Evolutionary conservation across 2,113 vertebrate genomes (phyloP), one percentile per base, ranked within the genome.

Genomic region (Chlamydotis undulata): DNA sequence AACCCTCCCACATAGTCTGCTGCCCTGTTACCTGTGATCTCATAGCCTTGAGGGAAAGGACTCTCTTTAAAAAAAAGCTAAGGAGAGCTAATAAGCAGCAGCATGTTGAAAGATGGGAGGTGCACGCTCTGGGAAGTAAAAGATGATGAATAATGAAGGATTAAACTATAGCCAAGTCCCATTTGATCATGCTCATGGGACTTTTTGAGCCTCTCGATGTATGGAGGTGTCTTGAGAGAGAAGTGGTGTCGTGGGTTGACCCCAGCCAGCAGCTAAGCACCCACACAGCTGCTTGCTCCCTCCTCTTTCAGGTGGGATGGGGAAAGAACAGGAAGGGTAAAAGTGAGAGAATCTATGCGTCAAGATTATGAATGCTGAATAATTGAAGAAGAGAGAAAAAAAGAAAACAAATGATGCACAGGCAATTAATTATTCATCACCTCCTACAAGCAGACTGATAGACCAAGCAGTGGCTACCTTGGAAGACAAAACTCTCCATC

Each of bases 231-330:
- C 47, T 37, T 87, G 39, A 80, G 55, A 87, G 28, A 52, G 64
- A 65, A 37, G 5, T 31, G 9, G 14, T 31, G 23, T 15, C 14
- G 19, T 63, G 14, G 29, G 12, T 63, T 88, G 47, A 88, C 19
- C 22, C 22, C 41, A 77, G 10, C 28, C 53, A 89, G 53, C 15
- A 45, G 33, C 26, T 33, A 47, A 37, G 26, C 23, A 77, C 14
- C 7, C 16, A 39, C 47, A 81, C 5, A 77, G 14, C 25, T 1
- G 1, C 25, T 56, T 0, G 0, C 35, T 81, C 7, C 12, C 7
- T 63, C 19, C 14, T 9, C 22, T 85, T 85, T 18, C 47, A 77
- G 9, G n/a, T 73, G 29, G 10, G 37, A 73, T 39, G n/a, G 12
- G 4, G 18, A 56, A 21, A 3, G 1, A 75, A 52, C 8, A 50